Base-by-base conservation (phyloP, 2,797 vertebrate genomes). In the Channa striata region DNA sequence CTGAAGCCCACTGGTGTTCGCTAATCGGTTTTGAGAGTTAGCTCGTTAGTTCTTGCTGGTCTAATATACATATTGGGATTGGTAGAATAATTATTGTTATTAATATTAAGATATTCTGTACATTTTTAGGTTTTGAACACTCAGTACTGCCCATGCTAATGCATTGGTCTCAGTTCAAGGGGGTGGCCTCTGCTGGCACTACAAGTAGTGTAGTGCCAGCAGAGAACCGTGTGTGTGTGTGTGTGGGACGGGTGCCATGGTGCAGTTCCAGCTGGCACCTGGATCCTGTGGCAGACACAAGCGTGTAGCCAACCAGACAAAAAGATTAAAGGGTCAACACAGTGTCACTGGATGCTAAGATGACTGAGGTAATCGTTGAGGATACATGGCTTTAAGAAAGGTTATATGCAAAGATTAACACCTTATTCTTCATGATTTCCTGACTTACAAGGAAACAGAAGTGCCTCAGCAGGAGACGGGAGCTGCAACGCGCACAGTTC, bases 241-340 rank as follows among this genome's bases (percentile, higher is more conserved):
- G 50, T 20, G 54, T 48, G 50, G 64, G 64, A 59, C 58, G 23
- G 63, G 67, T 68, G 72, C 50, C 80, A 68, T 61, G 58, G 19
- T 59, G 30, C 71, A 37, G 53, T 58, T 78, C 67, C 74, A 71
- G 46, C 78, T 76, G 75, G 68, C 65, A 53, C 60, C 58, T 49
- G 30, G 39, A 30, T n/a, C n/a, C 52, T 40, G 54, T 58, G 62
- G 49, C 53, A 63, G 37, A 48, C 6, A 40, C 48, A 69, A 59
- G 51, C 62, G 69, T 37, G 65, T 50, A 64, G 65, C 39, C 40
- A 30, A 69, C 40, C 58, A 59, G 39, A 34, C 19, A n/a, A 6
- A 36, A 7, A 14, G 51, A 62, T 56, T 63, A 47, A 53, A 65
- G 36, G 34, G 39, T 59, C 53, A 51, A 48, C 54, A 64, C 2